A percentile compares a stretch with the other conserved stretches of the same genome.
Evolutionary conservation across 2,113 vertebrate genomes (phyloP).

Genomic region (Proterorhinus semilunaris): DNA sequence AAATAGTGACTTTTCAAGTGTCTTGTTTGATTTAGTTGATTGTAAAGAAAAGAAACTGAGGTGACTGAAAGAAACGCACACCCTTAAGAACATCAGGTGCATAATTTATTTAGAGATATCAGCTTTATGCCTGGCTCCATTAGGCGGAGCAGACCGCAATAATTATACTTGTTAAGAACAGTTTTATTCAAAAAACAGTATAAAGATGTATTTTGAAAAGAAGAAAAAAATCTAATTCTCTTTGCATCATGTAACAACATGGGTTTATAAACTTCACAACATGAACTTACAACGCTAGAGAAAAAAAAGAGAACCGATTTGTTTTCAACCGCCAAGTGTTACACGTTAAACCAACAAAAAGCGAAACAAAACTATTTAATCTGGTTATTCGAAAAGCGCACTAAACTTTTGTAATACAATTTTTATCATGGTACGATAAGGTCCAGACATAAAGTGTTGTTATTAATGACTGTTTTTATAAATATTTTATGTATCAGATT

Average conservation of each 20-base stretch:
- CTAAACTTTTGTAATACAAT: constrained; percentile 43
- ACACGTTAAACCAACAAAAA: neutral
- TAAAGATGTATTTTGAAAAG: neutral
- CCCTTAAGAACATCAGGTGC: constrained; percentile 20
- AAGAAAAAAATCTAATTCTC: neutral
- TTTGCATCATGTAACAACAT: constrained; percentile 6
- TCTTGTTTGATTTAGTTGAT: constrained; percentile 45
- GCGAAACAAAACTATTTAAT: neutral
- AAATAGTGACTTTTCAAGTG: constrained; percentile 18
- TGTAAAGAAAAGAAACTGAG: constrained; percentile 16
- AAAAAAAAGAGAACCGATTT: neutral
- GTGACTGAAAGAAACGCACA: constrained; percentile 13
- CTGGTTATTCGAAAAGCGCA: constrained; percentile 6
- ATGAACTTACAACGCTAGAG: neutral
- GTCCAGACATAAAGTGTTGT: constrained; percentile 43
- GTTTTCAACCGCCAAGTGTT: neutral
- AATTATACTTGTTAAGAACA: constrained; percentile 12
- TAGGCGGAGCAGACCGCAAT: constrained; percentile 24
- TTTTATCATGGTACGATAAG: constrained; percentile 52
- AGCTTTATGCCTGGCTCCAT: constrained; percentile 20
- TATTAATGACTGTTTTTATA: constrained; percentile 64
- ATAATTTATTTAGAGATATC: constrained; percentile 1
- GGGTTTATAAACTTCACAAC: constrained; percentile 4
- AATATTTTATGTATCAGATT: constrained; percentile 65
- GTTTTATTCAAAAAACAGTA: constrained; percentile 12